These are phyloP conservation scores for Leucania comma DNA, from an alignment of 2,888 invertebrate species.

Conservation along the genomic window DNA sequence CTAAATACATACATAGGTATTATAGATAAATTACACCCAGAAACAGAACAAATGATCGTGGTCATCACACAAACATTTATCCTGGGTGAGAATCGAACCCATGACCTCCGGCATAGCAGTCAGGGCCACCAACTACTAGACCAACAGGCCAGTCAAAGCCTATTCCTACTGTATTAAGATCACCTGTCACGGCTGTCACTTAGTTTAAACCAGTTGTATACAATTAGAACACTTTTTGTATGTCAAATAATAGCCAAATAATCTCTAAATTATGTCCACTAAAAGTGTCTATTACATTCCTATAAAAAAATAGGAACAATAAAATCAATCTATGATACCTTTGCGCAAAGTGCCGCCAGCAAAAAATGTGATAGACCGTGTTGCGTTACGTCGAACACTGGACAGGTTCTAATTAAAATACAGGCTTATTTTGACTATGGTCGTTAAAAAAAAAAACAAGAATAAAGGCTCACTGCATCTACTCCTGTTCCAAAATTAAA, in stretches of 20 bases:
- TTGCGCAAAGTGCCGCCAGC: conserved; percentile 1
- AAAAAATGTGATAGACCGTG: conserved; percentile 26
- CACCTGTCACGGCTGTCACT: too few species aligned
- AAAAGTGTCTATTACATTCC: conserved; percentile 22
- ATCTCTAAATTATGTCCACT: not conserved
- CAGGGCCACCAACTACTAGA: too few species aligned
- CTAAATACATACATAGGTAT: too few species aligned
- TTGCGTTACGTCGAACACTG: conserved; percentile 8
- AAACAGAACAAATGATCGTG: too few species aligned
- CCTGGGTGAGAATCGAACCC: too few species aligned
- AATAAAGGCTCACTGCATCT: conserved; percentile 4
- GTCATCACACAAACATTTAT: too few species aligned
- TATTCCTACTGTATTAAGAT: not conserved
- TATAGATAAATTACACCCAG: too few species aligned
- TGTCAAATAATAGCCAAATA: not conserved
- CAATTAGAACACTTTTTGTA: not conserved
- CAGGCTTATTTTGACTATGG: not conserved
- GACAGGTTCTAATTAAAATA: conserved; percentile 36
- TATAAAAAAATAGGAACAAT: conserved; percentile 38
- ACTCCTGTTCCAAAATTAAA: conserved; percentile 47
- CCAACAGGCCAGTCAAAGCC: too few species aligned
- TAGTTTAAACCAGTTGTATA: not conserved
- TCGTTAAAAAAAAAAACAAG: conserved; percentile 4
- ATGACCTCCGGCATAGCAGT: too few species aligned
- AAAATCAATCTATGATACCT: conserved; percentile 29